Evolutionary conservation across 2,797 vertebrate species (phyloP).

Genomic region (Acomys russatus): DNA sequence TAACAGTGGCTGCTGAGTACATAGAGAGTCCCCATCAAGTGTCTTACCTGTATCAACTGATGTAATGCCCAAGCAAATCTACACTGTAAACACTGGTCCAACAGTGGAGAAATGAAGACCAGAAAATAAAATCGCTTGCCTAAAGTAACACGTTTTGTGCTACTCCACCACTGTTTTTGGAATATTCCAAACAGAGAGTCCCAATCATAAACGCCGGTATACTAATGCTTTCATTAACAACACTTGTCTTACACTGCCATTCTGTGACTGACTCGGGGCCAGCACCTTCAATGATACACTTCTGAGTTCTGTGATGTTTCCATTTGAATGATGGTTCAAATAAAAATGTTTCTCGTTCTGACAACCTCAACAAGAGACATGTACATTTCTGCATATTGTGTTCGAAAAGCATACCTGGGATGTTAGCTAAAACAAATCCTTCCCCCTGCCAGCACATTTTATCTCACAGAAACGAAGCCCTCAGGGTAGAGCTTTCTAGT

Average conservation of each 20-base stretch:
- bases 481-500: not conserved
- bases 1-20: not conserved
- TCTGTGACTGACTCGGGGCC: not conserved
- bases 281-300: not conserved
- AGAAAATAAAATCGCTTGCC: not conserved
- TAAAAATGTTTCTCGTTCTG: not conserved
- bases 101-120: conserved; percentile 7
- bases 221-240: not conserved
- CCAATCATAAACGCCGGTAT: not conserved
- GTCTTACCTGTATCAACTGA: not conserved
- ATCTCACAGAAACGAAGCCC: not conserved
- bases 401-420: not conserved
- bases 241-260: not conserved
- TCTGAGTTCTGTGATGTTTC: not conserved
- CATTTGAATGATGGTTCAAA: conserved; percentile 14
- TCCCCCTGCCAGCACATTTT: not conserved
- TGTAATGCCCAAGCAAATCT: not conserved
- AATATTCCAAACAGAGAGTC: not conserved
- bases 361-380: conserved; percentile 1
- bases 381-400: conserved; percentile 11
- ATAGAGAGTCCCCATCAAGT: not conserved
- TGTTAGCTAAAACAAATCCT: not conserved
- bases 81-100: not conserved
- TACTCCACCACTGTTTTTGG: not conserved
- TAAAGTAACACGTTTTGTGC: not conserved